These are phyloP conservation scores for Dipodomys ordii DNA, from an alignment of 2,113 vertebrate genomes.

Conservation along the genomic window DNA sequence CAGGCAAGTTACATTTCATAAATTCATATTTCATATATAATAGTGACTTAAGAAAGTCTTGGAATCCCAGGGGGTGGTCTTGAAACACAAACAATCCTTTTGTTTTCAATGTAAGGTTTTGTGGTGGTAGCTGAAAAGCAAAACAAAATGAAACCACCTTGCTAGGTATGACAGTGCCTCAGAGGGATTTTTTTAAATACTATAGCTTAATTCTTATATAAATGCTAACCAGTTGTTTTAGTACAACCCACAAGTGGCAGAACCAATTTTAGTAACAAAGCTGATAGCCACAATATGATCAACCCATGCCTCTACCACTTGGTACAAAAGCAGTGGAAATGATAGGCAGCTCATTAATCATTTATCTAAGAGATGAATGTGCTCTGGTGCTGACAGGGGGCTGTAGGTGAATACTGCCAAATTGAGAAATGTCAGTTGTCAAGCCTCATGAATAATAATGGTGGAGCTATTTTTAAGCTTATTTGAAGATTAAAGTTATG, in stretches of 20 bases:
- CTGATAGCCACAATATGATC: slow-evolving; percentile 53
- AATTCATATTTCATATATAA: background rate
- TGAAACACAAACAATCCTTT: background rate
- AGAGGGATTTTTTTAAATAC: slow-evolving; percentile 42
- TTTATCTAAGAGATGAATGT: slow-evolving; percentile 60
- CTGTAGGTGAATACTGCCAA: slow-evolving; percentile 67
- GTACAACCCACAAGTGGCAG: slow-evolving; percentile 17
- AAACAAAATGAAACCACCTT: slow-evolving; percentile 12
- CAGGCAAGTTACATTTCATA: slow-evolving; percentile 33
- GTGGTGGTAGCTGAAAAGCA: background rate
- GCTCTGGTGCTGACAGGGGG: slow-evolving; percentile 50
- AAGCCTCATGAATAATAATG: slow-evolving; percentile 58
- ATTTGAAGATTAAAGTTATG: slow-evolving; percentile 69
- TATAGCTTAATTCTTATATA: slow-evolving; percentile 53
- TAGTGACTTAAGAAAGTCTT: background rate
- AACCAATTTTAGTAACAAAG: slow-evolving; percentile 59
- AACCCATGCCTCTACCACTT: slow-evolving; percentile 35
- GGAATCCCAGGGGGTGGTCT: background rate
- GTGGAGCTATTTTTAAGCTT: slow-evolving; percentile 70
- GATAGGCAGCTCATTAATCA: slow-evolving; percentile 72
- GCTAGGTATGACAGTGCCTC: background rate
- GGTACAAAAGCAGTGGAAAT: slow-evolving; percentile 17
- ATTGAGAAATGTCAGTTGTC: slow-evolving; percentile 73
- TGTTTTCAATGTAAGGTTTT: slow-evolving; percentile 12
- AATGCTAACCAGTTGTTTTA: slow-evolving; percentile 29